Evolutionary conservation across 2,888 invertebrate genomes (phyloP).

Genomic region (Drosophila nr. perissopoda): DNA sequence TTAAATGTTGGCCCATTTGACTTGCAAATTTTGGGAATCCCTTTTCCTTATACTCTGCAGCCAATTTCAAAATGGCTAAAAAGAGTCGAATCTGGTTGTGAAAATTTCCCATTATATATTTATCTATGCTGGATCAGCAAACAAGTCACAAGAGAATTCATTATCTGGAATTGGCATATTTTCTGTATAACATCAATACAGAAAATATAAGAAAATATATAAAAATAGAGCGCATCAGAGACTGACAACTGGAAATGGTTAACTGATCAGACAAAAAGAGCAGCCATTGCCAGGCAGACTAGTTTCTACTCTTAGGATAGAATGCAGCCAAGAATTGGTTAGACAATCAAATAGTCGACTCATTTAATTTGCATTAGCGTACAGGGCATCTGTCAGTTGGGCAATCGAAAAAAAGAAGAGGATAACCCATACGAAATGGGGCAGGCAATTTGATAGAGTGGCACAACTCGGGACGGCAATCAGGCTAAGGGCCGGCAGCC

Average conservation of each 20-base stretch:
- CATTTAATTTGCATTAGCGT: neutral
- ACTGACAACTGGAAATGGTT: too few species aligned
- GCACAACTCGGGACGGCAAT: conserved; percentile 9
- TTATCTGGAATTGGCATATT: neutral
- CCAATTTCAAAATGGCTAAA: neutral
- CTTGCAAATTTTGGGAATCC: conserved; percentile 49
- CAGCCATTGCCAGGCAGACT: neutral
- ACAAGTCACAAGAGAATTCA: neutral
- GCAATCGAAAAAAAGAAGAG: neutral
- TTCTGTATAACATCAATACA: too few species aligned
- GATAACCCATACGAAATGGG: neutral
- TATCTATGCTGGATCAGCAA: neutral
- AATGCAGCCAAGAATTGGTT: neutral
- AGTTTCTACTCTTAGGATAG: neutral
- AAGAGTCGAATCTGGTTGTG: neutral
- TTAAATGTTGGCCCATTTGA: conserved; percentile 46
- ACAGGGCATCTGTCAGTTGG: conserved; percentile 1
- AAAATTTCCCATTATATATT: neutral
- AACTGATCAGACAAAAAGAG: neutral
- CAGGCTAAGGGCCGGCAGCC: conserved; percentile 18
- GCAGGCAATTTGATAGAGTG: conserved; percentile 68
- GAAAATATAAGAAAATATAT: too few species aligned
- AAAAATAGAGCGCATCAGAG: too few species aligned
- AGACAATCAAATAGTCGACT: neutral
- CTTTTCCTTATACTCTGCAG: conserved; percentile 18